Evolutionary conservation across 2,888 invertebrate species (phyloP).

Genomic region (Zygaena filipendulae): DNA sequence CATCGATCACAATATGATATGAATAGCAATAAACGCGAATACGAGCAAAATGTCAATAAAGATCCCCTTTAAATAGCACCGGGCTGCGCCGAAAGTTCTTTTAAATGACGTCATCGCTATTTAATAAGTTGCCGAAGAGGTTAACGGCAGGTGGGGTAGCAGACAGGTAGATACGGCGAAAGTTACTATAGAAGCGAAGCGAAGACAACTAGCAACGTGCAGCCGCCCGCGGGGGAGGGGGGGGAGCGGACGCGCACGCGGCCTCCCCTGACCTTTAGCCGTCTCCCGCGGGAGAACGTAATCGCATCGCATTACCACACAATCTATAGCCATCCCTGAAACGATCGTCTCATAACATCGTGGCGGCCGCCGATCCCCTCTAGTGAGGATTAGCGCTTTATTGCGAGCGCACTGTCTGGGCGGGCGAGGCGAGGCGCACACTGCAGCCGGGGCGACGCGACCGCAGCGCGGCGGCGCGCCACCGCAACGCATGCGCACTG

Average conservation of each 20-base stretch:
- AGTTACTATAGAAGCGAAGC: no score
- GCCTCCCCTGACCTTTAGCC: slow-evolving; percentile 42
- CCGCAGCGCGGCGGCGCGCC: slow-evolving; percentile 27
- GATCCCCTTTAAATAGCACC: no score
- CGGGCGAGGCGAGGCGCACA: slow-evolving; percentile 33
- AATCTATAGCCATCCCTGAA: slow-evolving; percentile 28
- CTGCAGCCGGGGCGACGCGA: slow-evolving; percentile 31
- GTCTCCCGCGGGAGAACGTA: slow-evolving; percentile 31
- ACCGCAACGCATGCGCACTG: slow-evolving; percentile 44
- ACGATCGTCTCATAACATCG: slow-evolving; percentile 26
- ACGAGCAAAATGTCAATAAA: no score
- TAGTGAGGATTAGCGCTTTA: slow-evolving; percentile 23
- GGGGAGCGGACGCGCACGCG: slow-evolving; percentile 18
- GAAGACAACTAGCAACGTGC: no score
- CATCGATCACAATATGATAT: no score
- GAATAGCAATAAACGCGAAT: no score
- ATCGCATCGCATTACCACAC: slow-evolving; percentile 36
- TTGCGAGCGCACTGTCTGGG: slow-evolving; percentile 34
- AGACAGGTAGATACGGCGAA: no score
- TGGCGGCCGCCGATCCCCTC: slow-evolving; percentile 19
- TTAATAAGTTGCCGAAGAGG: no score
- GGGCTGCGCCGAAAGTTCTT: no score
- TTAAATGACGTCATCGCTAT: no score
- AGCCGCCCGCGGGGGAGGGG: no score
- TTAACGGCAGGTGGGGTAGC: no score